Percentiles rank a stretch among this genome's conserved stretches.
phyloP scores from a whole-genome alignment of 2,888 invertebrate genomes.

The Cephalotes varians region DNA sequence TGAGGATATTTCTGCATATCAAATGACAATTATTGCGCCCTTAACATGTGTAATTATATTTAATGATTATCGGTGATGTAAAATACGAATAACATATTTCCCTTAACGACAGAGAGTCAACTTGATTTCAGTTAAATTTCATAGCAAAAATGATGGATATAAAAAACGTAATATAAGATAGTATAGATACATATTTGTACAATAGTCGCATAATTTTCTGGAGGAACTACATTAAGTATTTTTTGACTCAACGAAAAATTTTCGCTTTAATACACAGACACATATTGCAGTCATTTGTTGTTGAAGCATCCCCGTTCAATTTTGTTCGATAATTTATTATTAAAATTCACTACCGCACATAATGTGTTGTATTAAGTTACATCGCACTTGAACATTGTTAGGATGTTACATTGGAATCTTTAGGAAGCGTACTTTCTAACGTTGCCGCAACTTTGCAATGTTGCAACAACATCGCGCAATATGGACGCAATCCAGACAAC shows the following conservation, averaged over 20 bases:
- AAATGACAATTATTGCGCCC: not conserved
- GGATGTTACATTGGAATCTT: not conserved
- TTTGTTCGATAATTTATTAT: not conserved
- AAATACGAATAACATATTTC: not conserved
- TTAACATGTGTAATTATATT: not conserved
- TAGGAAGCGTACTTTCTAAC: not conserved
- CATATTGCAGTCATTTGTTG: not conserved
- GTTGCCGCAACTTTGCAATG: not conserved
- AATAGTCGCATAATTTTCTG: not conserved
- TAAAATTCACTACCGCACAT: not conserved
- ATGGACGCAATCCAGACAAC: no score
- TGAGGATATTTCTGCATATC: no score
- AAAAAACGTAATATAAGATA: not conserved
- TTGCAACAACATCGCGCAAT: not conserved
- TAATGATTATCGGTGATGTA: not conserved
- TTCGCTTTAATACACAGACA: not conserved
- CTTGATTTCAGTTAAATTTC: not conserved
- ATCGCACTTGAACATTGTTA: not conserved
- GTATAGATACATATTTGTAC: not conserved
- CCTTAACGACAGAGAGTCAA: not conserved
- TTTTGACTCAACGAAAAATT: no score
- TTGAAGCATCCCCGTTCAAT: not conserved
- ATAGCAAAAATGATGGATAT: not conserved
- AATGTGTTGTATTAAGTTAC: not conserved
- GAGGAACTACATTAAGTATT: not conserved